Percentiles rank a stretch among this genome's conserved stretches.
phyloP scores from a whole-genome alignment of 2,888 invertebrate genomes.

The Eurytoma adleriae region DNA sequence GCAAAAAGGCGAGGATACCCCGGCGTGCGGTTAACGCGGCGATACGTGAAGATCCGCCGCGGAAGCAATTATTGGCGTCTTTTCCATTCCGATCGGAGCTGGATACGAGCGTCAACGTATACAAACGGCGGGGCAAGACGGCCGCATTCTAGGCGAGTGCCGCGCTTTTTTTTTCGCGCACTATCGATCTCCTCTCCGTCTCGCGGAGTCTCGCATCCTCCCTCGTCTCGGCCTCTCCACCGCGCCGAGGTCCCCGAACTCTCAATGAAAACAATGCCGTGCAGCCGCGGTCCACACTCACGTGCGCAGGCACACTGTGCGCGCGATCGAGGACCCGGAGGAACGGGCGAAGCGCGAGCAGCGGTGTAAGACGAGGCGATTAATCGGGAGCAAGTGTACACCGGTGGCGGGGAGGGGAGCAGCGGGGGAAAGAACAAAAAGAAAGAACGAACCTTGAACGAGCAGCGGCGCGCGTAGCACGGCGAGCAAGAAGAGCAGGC shows the following conservation, averaged over 20 bases:
- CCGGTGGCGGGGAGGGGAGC: not conserved
- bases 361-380: too few relatives aligned
- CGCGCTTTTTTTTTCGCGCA: constrained; percentile 40
- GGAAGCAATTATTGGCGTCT: too few relatives aligned
- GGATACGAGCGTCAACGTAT: not conserved
- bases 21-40: too few relatives aligned
- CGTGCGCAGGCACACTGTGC: too few relatives aligned
- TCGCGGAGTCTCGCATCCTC: not conserved
- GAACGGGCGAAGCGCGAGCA: too few relatives aligned
- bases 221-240: not conserved
- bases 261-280: not conserved
- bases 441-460: constrained; percentile 65
- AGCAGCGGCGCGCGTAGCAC: constrained; percentile 66
- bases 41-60: too few relatives aligned
- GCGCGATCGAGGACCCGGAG: too few relatives aligned
- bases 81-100: not conserved
- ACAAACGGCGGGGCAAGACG: not conserved
- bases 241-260: not conserved
- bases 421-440: not conserved
- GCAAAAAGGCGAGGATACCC: too few relatives aligned
- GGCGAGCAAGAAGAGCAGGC: constrained; percentile 67
- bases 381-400: too few relatives aligned
- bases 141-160: not conserved
- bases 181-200: constrained; percentile 45
- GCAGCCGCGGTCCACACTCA: too few relatives aligned